Evolutionary conservation across 1,140 invertebrate species (phyloP).

Genomic region (Ceratosolen solmsi): DNA sequence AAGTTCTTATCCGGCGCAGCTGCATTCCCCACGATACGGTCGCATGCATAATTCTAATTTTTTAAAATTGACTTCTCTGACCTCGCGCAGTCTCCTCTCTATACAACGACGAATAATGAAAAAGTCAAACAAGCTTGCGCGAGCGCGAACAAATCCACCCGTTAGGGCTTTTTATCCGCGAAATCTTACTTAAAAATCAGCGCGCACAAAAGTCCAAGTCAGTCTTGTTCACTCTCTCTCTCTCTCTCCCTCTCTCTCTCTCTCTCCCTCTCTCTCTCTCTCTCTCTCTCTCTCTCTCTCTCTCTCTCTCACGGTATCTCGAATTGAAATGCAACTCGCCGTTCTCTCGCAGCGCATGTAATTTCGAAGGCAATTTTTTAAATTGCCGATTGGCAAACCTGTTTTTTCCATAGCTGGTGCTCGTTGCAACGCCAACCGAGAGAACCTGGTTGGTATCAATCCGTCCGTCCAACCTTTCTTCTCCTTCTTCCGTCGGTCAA

Average conservation of each 20-base stretch:
- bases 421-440: background rate
- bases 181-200: slow-evolving; percentile 39
- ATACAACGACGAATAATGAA: slow-evolving; percentile 26
- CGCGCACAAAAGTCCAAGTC: slow-evolving; percentile 5
- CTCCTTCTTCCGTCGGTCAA: slow-evolving; percentile 14
- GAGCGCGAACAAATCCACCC: background rate
- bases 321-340: slow-evolving; percentile 45
- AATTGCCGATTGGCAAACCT: slow-evolving; percentile 51
- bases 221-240: background rate
- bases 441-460: slow-evolving; percentile 21
- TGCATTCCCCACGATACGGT: slow-evolving; percentile 1
- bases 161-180: slow-evolving; percentile 24
- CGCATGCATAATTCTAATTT: slow-evolving; percentile 6
- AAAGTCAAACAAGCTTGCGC: slow-evolving; percentile 33
- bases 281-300: background rate
- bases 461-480: slow-evolving; percentile 2
- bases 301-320: background rate
- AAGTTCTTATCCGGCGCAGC: background rate
- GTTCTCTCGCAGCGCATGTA: slow-evolving; percentile 34
- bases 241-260: background rate
- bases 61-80: slow-evolving; percentile 24
- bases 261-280: background rate
- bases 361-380: slow-evolving; percentile 52
- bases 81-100: background rate
- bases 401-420: slow-evolving; percentile 41